Percentiles rank a stretch among this genome's conserved stretches.
Evolutionary conservation across 2,113 vertebrate species (phyloP).

Genomic region (Dromaius novaehollandiae): DNA sequence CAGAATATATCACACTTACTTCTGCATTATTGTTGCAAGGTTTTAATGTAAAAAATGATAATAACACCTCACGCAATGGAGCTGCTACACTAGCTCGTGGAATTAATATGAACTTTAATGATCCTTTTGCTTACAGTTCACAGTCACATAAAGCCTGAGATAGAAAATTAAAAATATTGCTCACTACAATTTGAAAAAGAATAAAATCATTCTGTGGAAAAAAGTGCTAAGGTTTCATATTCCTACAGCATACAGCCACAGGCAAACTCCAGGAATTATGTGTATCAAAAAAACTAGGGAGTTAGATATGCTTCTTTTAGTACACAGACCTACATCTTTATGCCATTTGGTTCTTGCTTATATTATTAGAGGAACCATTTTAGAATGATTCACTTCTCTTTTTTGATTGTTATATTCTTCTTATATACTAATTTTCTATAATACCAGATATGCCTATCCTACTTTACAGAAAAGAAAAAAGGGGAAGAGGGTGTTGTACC

Average conservation of each 20-base stretch:
- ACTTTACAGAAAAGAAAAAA: not conserved
- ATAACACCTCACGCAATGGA: not conserved
- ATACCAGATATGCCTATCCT: not conserved
- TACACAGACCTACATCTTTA: not conserved
- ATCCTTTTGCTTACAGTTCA: not conserved
- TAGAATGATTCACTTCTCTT: not conserved
- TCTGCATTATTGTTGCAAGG: not conserved
- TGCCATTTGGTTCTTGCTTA: not conserved
- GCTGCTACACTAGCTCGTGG: not conserved
- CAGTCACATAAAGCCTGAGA: not conserved
- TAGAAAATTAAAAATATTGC: not conserved
- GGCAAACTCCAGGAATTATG: not conserved
- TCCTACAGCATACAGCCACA: not conserved
- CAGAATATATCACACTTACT: not conserved
- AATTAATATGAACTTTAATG: not conserved
- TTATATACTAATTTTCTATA: not conserved
- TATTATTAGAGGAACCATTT: not conserved
- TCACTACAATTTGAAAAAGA: not conserved
- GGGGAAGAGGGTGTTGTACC: fast-evolving
- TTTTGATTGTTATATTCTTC: not conserved
- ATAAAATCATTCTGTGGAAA: not conserved
- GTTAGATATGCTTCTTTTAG: not conserved
- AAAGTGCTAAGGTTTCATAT: not conserved
- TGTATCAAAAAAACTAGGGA: not conserved
- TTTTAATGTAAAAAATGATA: not conserved